Percentiles rank a stretch among this genome's conserved stretches.
These are phyloP conservation scores for Ailurus styani DNA, from an alignment of 2,113 vertebrate genomes.

Conservation along the genomic window DNA sequence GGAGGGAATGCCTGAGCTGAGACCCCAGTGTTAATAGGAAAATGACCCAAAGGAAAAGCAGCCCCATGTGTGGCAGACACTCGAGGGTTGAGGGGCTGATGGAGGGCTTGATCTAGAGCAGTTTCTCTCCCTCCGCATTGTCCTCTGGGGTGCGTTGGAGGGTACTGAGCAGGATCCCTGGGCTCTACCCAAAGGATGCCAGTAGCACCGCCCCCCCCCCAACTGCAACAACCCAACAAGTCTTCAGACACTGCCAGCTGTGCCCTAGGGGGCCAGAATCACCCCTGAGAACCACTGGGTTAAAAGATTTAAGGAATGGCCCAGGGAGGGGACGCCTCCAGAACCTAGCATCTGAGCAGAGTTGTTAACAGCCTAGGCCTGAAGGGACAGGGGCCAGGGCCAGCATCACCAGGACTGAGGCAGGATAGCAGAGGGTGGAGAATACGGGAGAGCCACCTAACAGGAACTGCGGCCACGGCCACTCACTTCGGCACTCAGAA, in stretches of 20 bases:
- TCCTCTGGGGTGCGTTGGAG: no score
- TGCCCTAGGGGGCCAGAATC: neutral
- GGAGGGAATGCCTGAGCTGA: neutral
- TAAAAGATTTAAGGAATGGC: neutral
- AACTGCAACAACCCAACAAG: neutral
- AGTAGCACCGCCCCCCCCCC: neutral
- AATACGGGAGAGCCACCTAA: neutral
- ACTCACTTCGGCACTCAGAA: neutral
- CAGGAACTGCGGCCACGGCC: neutral
- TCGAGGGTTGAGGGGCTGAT: no score
- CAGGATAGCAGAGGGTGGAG: rapidly evolving
- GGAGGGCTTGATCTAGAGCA: neutral
- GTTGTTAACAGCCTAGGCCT: no score
- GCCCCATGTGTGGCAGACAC: neutral
- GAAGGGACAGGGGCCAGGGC: neutral
- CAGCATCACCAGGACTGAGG: neutral
- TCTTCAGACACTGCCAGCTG: neutral
- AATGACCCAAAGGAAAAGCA: neutral
- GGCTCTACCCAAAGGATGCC: neutral
- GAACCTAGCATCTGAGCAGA: neutral
- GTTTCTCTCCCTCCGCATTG: neutral
- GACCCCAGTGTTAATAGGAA: neutral
- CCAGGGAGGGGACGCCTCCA: neutral
- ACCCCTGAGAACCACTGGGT: neutral
- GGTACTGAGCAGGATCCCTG: no score